phyloP scores from a whole-genome alignment of 2,797 vertebrate genomes.

The Sphenodon punctatus region DNA sequence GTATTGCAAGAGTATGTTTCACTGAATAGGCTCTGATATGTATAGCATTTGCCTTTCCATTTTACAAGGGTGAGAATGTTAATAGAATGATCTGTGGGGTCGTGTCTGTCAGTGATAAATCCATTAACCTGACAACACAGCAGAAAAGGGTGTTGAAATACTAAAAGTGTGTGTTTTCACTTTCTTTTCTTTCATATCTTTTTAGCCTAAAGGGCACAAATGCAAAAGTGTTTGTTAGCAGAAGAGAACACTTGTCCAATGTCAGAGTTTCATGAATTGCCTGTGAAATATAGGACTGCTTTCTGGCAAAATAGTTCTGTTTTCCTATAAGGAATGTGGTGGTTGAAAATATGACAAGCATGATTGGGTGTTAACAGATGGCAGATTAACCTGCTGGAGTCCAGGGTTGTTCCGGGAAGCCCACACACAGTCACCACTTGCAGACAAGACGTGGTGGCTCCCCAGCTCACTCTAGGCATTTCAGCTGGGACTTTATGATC shows the following conservation, averaged over 20 bases:
- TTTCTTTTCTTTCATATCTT: not conserved
- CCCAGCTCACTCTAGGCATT: too few species aligned
- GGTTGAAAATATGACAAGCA: not conserved
- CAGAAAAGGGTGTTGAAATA: not conserved
- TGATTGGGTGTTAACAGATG: not conserved
- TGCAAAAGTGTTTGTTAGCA: not conserved
- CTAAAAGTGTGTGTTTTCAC: not conserved
- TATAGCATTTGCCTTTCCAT: not conserved
- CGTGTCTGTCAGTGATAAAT: not conserved
- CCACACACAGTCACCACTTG: too few species aligned
- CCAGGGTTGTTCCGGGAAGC: too few species aligned
- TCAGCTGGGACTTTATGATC: too few species aligned
- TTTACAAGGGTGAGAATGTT: not conserved
- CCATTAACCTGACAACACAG: not conserved
- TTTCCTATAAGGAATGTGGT: not conserved
- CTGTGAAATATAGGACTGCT: not conserved
- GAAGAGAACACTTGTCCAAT: not conserved
- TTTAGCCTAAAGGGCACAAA: not conserved
- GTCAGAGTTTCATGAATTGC: not conserved
- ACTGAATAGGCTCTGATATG: not conserved
- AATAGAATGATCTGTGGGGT: not conserved
- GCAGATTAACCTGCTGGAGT: too few species aligned
- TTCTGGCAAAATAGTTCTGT: not conserved
- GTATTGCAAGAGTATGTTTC: not conserved
- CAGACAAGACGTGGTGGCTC: too few species aligned